phyloP scores from a whole-genome alignment of 2,113 vertebrate species.

The Chunga burmeisteri region DNA sequence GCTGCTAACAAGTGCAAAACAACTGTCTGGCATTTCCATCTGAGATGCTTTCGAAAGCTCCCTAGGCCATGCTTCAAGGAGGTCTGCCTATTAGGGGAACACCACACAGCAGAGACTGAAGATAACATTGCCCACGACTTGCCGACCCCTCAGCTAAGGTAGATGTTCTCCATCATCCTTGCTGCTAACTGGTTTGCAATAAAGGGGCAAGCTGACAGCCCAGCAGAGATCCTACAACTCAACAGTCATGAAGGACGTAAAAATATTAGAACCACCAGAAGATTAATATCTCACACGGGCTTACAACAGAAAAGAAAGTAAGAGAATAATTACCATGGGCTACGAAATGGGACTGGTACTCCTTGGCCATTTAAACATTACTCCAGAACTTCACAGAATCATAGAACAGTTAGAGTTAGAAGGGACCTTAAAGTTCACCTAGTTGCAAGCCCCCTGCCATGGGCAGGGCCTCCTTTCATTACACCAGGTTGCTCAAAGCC shows the following conservation, averaged over 20 bases:
- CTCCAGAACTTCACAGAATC: background rate
- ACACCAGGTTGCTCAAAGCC: no score
- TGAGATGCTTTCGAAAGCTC: background rate
- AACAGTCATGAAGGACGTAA: background rate
- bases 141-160: background rate
- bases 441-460: no score
- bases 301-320: background rate
- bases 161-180: background rate
- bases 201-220: background rate
- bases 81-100: background rate
- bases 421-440: no score
- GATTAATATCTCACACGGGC: fast-evolving
- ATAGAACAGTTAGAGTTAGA: no score
- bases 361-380: background rate
- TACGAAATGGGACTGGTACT: background rate
- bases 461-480: no score
- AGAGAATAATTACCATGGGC: background rate
- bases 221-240: background rate
- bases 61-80: background rate
- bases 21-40: slow-evolving; percentile 13
- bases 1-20: slow-evolving; percentile 19
- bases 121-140: fast-evolving
- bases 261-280: background rate
- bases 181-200: background rate
- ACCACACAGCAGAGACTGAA: background rate